These are phyloP conservation scores for Pogonognathellus flavescens DNA, from an alignment of 1,140 invertebrate genomes.

Conservation along the genomic window DNA sequence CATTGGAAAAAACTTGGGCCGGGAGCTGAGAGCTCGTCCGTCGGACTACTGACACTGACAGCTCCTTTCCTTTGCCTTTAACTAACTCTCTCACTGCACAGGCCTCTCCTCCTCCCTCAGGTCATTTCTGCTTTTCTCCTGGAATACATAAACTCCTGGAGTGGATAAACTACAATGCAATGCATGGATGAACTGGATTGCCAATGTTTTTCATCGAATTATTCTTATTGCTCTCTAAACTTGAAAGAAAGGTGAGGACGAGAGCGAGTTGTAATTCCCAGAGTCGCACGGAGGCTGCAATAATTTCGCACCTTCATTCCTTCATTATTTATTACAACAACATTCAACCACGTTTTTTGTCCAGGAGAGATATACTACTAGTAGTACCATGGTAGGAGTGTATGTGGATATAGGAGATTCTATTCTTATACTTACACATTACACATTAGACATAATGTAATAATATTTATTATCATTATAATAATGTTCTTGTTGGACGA, in stretches of 20 bases:
- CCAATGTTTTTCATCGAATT: background rate
- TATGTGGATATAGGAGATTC: too few relatives aligned
- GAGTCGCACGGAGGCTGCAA: background rate
- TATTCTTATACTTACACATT: background rate
- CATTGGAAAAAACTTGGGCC: slow-evolving; percentile 52
- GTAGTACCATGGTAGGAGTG: too few relatives aligned
- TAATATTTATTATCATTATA: background rate
- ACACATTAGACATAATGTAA: background rate
- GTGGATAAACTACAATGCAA: background rate
- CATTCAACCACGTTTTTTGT: background rate
- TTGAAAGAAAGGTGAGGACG: background rate
- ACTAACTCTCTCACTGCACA: background rate
- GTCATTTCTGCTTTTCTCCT: background rate
- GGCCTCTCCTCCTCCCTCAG: background rate
- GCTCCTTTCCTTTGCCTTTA: slow-evolving; percentile 1
- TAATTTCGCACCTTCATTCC: slow-evolving; percentile 27
- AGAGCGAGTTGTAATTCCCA: slow-evolving; percentile 16
- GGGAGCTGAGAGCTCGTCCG: slow-evolving; percentile 32
- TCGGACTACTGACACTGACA: slow-evolving; percentile 42
- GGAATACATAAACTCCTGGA: background rate
- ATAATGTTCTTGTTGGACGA: background rate
- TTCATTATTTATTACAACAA: background rate
- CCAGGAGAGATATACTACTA: background rate
- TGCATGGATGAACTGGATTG: too few relatives aligned
- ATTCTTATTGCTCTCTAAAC: background rate